Conservation (phyloP, 2,113 vertebrate species). For the Thermophis baileyi region DNA sequence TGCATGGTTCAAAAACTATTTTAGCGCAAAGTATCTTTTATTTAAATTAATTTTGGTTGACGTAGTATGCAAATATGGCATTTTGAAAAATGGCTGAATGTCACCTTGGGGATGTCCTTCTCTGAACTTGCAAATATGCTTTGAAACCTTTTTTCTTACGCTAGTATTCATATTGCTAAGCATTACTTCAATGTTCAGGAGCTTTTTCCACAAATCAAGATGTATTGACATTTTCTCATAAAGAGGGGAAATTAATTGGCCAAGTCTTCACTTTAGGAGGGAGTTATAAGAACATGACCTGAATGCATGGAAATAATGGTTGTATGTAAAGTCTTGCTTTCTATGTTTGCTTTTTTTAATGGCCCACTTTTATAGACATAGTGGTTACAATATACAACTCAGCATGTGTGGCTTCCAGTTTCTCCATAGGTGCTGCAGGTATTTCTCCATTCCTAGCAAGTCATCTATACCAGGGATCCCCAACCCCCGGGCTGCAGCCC, state of each 20-base stretch:
- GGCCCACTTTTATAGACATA: background rate
- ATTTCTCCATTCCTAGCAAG: background rate
- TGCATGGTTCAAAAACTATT: background rate
- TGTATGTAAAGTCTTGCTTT: background rate
- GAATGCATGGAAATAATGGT: background rate
- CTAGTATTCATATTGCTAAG: background rate
- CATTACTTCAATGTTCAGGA: background rate
- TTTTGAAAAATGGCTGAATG: background rate
- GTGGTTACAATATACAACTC: background rate
- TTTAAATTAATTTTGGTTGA: background rate
- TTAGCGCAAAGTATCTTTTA: background rate
- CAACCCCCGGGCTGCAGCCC: background rate
- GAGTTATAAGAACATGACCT: background rate
- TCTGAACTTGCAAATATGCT: background rate
- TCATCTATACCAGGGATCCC: background rate
- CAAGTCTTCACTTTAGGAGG: background rate
- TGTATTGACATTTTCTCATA: background rate
- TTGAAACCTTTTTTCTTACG: background rate
- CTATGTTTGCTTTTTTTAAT: background rate
- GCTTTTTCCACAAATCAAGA: background rate
- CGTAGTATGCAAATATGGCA: background rate
- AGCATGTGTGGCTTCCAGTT: background rate
- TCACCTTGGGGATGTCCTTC: background rate
- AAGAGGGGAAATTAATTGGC: background rate
- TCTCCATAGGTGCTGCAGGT: background rate